These are phyloP conservation scores for Zaprionus obscuricornis DNA, from an alignment of 2,888 invertebrate genomes.

Conservation along the genomic window DNA sequence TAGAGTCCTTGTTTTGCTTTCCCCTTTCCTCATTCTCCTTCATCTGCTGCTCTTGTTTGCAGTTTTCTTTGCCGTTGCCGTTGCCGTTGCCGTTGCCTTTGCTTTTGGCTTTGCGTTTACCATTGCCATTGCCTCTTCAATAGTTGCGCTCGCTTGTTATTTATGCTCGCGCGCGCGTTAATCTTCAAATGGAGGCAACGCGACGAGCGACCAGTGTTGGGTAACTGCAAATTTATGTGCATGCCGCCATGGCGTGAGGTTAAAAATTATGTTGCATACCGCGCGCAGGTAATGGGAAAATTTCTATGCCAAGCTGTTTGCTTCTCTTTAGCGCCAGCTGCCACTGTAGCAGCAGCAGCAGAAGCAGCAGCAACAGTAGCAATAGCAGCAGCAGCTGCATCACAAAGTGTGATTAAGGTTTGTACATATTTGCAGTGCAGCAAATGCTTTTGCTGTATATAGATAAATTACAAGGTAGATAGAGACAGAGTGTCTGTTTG, in stretches of 20 bases:
- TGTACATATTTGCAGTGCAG: constrained; percentile 53
- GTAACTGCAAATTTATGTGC: constrained; percentile 57
- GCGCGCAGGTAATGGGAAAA: constrained; percentile 47
- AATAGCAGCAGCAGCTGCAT: constrained; percentile 17
- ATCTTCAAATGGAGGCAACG: constrained; percentile 52
- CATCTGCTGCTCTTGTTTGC: too few species aligned
- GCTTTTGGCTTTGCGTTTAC: constrained; percentile 33
- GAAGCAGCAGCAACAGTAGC: constrained; percentile 5
- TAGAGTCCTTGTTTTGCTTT: constrained; percentile 8
- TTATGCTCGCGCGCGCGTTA: constrained; percentile 65
- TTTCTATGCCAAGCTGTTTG: constrained; percentile 42
- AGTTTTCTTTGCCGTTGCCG: too few species aligned
- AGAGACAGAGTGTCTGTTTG: neutral
- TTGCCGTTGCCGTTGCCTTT: constrained; percentile 11
- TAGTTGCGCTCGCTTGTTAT: constrained; percentile 63
- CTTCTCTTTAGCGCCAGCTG: constrained; percentile 32
- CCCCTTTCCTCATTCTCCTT: too few species aligned
- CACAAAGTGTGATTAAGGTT: constrained; percentile 62
- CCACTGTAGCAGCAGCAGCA: constrained; percentile 3
- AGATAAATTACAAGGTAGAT: constrained; percentile 42
- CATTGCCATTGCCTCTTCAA: constrained; percentile 54
- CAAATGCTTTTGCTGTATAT: constrained; percentile 12
- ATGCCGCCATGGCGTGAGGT: constrained; percentile 47
- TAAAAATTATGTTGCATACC: constrained; percentile 67
- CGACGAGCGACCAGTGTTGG: constrained; percentile 37